These are phyloP conservation scores for Ganaspis sp. DNA, from an alignment of 1,140 invertebrate species.

Conservation along the genomic window DNA sequence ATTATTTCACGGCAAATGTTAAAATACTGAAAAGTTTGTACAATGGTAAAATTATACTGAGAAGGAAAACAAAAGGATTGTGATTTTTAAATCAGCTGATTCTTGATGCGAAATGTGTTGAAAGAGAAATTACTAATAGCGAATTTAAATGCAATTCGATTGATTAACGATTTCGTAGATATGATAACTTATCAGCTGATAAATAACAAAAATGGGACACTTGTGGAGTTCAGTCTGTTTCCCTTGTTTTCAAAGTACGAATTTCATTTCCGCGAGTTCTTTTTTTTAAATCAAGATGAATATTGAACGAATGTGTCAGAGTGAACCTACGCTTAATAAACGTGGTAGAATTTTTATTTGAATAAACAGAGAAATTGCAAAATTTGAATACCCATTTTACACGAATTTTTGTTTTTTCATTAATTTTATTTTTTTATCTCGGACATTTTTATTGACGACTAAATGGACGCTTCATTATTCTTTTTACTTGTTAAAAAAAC, in stretches of 20 bases:
- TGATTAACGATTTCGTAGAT: conserved; percentile 25
- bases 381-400: too few relatives aligned
- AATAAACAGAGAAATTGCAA: too few relatives aligned
- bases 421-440: too few relatives aligned
- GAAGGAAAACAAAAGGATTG: not conserved
- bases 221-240: conserved; percentile 4
- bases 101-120: not conserved
- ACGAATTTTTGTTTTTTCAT: too few relatives aligned
- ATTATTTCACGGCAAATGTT: too few relatives aligned
- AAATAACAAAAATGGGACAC: not conserved
- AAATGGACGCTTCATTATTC: too few relatives aligned
- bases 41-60: too few relatives aligned
- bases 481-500: too few relatives aligned
- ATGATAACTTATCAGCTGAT: conserved; percentile 33
- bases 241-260: conserved; percentile 20
- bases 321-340: conserved; percentile 49
- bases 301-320: conserved; percentile 42
- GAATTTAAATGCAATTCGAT: not conserved
- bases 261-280: not conserved
- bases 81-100: not conserved
- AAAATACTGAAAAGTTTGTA: too few relatives aligned
- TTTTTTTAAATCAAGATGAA: not conserved
- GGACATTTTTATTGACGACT: too few relatives aligned
- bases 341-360: conserved; percentile 26
- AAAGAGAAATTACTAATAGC: not conserved